These are phyloP conservation scores for Cebidichthys violaceus DNA, from an alignment of 2,113 vertebrate species.

Conservation along the genomic window DNA sequence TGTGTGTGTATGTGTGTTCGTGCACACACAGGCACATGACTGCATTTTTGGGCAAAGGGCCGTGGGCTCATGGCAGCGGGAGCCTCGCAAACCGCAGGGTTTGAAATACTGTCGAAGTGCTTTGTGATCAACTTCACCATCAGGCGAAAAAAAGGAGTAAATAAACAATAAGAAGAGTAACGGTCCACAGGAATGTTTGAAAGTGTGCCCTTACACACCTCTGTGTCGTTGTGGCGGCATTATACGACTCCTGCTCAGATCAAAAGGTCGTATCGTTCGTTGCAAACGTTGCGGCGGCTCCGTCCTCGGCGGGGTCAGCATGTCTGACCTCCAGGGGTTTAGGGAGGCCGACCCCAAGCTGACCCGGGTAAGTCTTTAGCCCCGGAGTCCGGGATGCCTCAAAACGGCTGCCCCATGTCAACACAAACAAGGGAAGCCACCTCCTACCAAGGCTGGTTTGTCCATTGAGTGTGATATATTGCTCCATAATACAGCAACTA, in stretches of 20 bases:
- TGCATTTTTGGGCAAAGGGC: constrained; percentile 7
- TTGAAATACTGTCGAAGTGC: background rate
- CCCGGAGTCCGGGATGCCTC: constrained; percentile 51
- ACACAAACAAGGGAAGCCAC: constrained; percentile 60
- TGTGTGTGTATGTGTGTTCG: constrained; percentile 5
- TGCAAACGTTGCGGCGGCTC: background rate
- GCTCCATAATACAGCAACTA: constrained; percentile 46
- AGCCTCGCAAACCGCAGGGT: background rate
- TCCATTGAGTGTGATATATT: constrained; percentile 66
- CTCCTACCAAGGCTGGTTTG: constrained; percentile 30
- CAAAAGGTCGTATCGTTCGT: constrained; percentile 50
- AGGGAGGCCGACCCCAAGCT: constrained; percentile 51
- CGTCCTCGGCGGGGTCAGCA: constrained; percentile 49
- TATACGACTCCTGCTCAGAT: constrained; percentile 31
- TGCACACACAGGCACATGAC: constrained; percentile 16
- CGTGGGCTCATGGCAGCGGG: background rate
- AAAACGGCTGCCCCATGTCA: constrained; percentile 54
- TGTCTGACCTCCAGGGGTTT: constrained; percentile 65
- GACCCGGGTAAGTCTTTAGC: constrained; percentile 44
- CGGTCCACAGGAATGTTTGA: constrained; percentile 6
- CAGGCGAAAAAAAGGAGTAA: background rate
- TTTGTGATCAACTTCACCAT: background rate
- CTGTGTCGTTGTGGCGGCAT: constrained; percentile 32
- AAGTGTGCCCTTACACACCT: constrained; percentile 19
- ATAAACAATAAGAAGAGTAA: constrained; percentile 17